Evolutionary conservation across 2,888 invertebrate species (phyloP).

Genomic region (Physocephala rufipes): DNA sequence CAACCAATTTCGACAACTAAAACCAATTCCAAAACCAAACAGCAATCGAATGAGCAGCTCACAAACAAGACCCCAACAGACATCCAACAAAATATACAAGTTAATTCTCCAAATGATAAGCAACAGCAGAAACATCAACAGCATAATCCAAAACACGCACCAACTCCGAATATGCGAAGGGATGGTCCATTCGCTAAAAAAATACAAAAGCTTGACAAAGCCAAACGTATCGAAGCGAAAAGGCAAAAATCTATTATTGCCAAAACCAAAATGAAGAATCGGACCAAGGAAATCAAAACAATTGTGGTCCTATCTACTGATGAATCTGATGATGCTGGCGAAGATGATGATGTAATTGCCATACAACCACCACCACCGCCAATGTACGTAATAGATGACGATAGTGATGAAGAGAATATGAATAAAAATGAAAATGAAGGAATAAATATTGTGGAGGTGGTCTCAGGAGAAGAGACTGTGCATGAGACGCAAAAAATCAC

Average conservation of each 20-base stretch:
- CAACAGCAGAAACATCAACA: constrained; percentile 19
- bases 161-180: constrained; percentile 38
- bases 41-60: not conserved
- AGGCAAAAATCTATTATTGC: constrained; percentile 55
- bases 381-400: constrained; percentile 55
- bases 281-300: constrained; percentile 42
- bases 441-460: constrained; percentile 6
- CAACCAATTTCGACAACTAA: not conserved
- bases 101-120: constrained; percentile 46
- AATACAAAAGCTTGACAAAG: constrained; percentile 53
- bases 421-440: not conserved
- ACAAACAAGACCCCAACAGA: constrained; percentile 24
- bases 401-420: constrained; percentile 53
- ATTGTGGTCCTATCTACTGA: constrained; percentile 52
- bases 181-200: constrained; percentile 53
- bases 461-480: constrained; percentile 55
- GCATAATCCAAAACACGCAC: constrained; percentile 32
- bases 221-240: constrained; percentile 53
- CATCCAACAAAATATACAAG: constrained; percentile 45
- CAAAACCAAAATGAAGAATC: constrained; percentile 44
- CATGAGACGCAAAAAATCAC: constrained; percentile 33
- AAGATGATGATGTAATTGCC: constrained; percentile 58
- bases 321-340: constrained; percentile 43
- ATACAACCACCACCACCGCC: constrained; percentile 58
- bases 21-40: not conserved